Evolutionary conservation across 2,797 vertebrate genomes (phyloP).

Genomic region (Acanthurus lineatus): DNA sequence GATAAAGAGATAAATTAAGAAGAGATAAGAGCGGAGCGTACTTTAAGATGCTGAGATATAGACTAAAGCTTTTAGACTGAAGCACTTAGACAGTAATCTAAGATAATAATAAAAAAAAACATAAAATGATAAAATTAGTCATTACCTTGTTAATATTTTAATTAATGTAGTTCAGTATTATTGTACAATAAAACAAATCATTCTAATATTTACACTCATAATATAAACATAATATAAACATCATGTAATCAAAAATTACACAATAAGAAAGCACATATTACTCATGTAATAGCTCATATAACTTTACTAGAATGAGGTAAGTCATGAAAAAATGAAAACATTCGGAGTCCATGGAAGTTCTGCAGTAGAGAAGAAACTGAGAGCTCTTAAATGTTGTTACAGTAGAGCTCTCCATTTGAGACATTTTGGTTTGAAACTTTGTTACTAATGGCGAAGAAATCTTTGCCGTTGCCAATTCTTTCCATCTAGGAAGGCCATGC

Average conservation of each 20-base stretch:
- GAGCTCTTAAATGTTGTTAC: not conserved
- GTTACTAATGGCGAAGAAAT: fast-evolving
- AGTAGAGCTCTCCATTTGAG: not conserved
- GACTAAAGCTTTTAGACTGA: not conserved
- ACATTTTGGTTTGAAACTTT: not conserved
- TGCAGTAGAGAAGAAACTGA: not conserved
- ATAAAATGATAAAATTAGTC: not conserved
- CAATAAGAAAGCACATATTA: not conserved
- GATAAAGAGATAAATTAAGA: not conserved
- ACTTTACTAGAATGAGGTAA: constrained; percentile 8
- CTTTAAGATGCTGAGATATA: not conserved
- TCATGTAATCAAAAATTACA: not conserved
- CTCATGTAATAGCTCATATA: not conserved
- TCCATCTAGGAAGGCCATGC: constrained; percentile 68
- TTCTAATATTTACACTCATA: constrained; percentile 39
- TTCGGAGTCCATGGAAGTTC: not conserved
- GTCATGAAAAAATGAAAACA: constrained; percentile 1
- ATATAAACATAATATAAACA: not conserved
- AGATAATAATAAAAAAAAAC: too few relatives aligned
- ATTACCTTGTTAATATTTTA: constrained; percentile 12
- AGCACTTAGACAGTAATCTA: fast-evolving
- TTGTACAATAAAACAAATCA: not conserved
- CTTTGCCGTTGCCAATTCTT: constrained; percentile 3
- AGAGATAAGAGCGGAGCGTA: not conserved
- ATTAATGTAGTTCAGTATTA: constrained; percentile 21